Evolutionary conservation across 2,888 invertebrate genomes (phyloP), one percentile per base, ranked within the genome.

Genomic region (Anthophora plumipes): DNA sequence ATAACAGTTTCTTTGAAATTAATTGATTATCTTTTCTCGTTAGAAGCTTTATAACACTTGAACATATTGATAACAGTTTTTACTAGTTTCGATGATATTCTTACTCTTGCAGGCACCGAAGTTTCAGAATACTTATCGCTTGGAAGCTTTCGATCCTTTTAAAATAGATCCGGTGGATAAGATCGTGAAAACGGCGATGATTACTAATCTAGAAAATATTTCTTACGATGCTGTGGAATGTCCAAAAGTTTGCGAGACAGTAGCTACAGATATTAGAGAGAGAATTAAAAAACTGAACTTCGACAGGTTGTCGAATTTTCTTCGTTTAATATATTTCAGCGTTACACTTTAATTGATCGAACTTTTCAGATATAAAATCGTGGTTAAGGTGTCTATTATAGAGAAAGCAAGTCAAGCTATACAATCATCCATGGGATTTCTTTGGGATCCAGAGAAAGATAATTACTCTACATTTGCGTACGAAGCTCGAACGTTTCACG

Each of bases 401-500:
- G 96, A 97, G 91, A 95, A 96, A 80, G 94, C 95, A 67, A 95
- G 95, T 82, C 96, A 97, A 90, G 95, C 96, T 72, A 93, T 96
- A 57, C 94, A 95, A 70, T 93, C 95, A 11, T 94, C 94, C 54
- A 94, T 96, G 86, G 94, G 95, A 76, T 96, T 96, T 91, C 92
- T 96, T 25, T 96, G 96, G 96, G 96, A 97, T 89, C 91, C 94
- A 52, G 95, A 96, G 57, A 94, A 95, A 67, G 97, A 97, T 88
- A 94, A 94, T 68, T 96, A 95, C 90, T 95, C 95, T 0, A 93
- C 94, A 0, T 95, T 95, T 86, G 94, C 94, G 50, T 95, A 94
- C 89, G 96, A 96, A 91, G 96, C 95, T 88, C 94, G 94, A 77
- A 94, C 95, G 77, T 94, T 96, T 73, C 95, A 95, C 90, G 96